These are phyloP conservation scores for Phymastichus coffea DNA, from an alignment of 1,140 invertebrate species.

Conservation along the genomic window DNA sequence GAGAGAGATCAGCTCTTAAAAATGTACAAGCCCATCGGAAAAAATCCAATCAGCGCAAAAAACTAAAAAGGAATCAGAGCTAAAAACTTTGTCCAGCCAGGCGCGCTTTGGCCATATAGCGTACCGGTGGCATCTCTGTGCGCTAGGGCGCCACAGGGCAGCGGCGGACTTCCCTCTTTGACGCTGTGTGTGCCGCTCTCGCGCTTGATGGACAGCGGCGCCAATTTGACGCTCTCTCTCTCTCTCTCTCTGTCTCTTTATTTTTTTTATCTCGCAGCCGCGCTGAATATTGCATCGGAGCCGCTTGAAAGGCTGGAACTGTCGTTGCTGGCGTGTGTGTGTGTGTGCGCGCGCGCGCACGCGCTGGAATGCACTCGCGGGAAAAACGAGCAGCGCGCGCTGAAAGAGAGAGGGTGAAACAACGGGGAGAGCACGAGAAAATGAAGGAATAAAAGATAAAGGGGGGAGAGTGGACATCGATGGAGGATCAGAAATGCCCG, in stretches of 20 bases:
- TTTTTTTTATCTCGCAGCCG: constrained; percentile 30
- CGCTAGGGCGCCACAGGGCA: no score
- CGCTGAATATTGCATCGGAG: constrained; percentile 57
- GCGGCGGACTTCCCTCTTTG: no score
- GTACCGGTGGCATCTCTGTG: no score
- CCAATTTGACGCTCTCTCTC: constrained; percentile 56
- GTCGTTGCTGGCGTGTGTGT: no score
- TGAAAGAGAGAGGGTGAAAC: constrained; percentile 28
- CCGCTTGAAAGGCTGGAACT: constrained; percentile 47
- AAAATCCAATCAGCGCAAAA: constrained; percentile 25
- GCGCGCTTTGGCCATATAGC: no score
- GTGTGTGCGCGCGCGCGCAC: constrained; percentile 6
- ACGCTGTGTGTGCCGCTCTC: no score
- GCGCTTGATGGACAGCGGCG: constrained; percentile 56
- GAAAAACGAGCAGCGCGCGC: constrained; percentile 1
- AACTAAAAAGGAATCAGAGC: not conserved
- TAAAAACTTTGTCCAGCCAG: not conserved
- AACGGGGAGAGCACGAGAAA: constrained; percentile 27
- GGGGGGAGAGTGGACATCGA: constrained; percentile 33
- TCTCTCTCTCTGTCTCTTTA: constrained; percentile 13
- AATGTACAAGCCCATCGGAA: constrained; percentile 25
- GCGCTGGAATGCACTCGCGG: constrained; percentile 26
- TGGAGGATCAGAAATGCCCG: constrained; percentile 8
- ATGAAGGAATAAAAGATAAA: constrained; percentile 30
- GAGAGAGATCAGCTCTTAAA: no score